These are phyloP conservation scores for Chaetodon trifascialis DNA, from an alignment of 2,113 vertebrate species.

Conservation along the genomic window DNA sequence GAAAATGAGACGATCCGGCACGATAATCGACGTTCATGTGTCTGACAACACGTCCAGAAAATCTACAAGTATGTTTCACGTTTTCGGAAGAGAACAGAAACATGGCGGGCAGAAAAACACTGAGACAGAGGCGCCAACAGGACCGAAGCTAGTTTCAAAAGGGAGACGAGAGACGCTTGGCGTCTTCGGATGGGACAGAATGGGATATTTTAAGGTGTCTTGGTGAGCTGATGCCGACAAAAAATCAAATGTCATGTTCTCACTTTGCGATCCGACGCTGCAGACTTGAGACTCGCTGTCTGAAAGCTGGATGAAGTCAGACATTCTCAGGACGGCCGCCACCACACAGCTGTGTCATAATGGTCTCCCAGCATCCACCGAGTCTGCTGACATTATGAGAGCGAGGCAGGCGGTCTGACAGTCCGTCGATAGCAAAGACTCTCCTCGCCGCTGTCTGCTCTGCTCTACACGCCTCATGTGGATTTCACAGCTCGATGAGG, in stretches of 20 bases:
- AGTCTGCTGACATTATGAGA: conserved; percentile 1
- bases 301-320: neutral
- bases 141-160: too few species aligned
- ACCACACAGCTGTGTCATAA: neutral
- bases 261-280: neutral
- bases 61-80: too few species aligned
- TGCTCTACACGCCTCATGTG: neutral
- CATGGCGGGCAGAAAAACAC: too few species aligned
- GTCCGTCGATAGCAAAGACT: conserved; percentile 17
- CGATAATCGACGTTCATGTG: too few species aligned
- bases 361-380: neutral
- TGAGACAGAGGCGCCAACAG: too few species aligned
- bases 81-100: too few species aligned
- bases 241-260: neutral
- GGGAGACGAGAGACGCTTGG: too few species aligned
- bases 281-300: neutral
- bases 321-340: neutral
- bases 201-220: neutral
- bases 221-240: too few species aligned
- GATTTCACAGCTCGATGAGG: conserved; percentile 23
- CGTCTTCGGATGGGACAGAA: neutral
- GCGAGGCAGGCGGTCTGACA: neutral
- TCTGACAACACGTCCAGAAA: too few species aligned
- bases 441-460: neutral
- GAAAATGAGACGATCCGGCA: too few species aligned